Conservation (phyloP, 2,113 vertebrate species). For the Ariopsis seemanni region DNA sequence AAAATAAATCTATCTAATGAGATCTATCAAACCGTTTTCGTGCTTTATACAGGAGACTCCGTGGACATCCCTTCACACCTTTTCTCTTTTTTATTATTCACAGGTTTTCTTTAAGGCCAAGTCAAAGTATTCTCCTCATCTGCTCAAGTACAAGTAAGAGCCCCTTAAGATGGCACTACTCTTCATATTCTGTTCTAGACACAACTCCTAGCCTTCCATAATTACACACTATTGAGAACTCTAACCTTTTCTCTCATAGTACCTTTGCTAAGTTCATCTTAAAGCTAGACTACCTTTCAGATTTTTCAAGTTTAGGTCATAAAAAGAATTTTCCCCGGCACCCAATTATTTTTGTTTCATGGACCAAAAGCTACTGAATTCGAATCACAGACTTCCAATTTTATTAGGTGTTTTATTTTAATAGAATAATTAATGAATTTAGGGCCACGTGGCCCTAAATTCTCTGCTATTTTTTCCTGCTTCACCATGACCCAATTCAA, state of each 20-base stretch:
- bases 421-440: too few species aligned
- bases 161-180: not conserved
- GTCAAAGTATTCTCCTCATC: conserved; percentile 84
- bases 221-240: not conserved
- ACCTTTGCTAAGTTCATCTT: not conserved
- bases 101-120: conserved; percentile 91
- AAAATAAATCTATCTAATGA: not conserved
- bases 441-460: too few species aligned
- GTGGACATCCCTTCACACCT: not conserved
- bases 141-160: conserved; percentile 84
- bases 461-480: too few species aligned
- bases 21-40: not conserved
- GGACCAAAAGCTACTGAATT: too few species aligned
- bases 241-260: not conserved
- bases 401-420: too few species aligned
- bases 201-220: not conserved
- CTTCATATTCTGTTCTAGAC: conserved; percentile 1
- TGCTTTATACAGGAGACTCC: not conserved
- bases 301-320: too few species aligned
- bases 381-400: too few species aligned
- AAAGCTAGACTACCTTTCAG: not conserved
- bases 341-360: too few species aligned
- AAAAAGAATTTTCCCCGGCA: too few species aligned
- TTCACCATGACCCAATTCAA: too few species aligned
- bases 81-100: conserved; percentile 28